Evolutionary conservation across 1,140 invertebrate species (phyloP).

Genomic region (Batillaria attramentaria): DNA sequence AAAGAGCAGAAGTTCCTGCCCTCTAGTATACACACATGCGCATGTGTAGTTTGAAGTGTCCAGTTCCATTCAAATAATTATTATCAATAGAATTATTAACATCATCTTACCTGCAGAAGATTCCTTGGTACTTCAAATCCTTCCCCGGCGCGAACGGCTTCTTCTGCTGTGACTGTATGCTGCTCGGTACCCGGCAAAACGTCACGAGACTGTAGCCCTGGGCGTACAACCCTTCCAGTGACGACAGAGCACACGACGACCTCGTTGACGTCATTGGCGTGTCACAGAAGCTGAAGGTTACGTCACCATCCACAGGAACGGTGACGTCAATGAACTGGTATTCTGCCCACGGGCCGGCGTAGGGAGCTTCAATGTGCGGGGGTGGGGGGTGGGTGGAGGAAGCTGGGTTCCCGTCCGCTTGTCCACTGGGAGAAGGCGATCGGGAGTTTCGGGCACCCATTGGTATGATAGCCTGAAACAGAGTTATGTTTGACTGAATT

Average conservation of each 20-base stretch:
- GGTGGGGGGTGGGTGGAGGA: background rate
- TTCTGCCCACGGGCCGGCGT: slow-evolving; percentile 18
- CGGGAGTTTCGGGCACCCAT: background rate
- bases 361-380: slow-evolving; percentile 21
- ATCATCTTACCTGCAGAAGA: slow-evolving; percentile 24
- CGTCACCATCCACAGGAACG: slow-evolving; percentile 26
- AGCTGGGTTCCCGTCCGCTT: background rate
- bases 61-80: too few species aligned
- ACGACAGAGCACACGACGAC: background rate
- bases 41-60: too few species aligned
- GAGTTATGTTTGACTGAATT: background rate
- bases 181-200: background rate
- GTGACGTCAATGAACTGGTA: slow-evolving; percentile 33
- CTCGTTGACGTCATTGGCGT: slow-evolving; percentile 5
- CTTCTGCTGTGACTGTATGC: background rate
- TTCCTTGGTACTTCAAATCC: slow-evolving; percentile 5
- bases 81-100: background rate
- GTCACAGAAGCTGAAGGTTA: slow-evolving; percentile 30
- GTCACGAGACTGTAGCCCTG: slow-evolving; percentile 24
- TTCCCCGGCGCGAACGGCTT: background rate
- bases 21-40: too few species aligned
- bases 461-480: background rate
- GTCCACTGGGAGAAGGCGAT: background rate
- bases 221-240: background rate
- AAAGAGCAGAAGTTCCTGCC: too few species aligned